Percentiles rank a stretch among this genome's conserved stretches.
phyloP scores from a whole-genome alignment of 2,113 vertebrate species.

The Penelope pileata region DNA sequence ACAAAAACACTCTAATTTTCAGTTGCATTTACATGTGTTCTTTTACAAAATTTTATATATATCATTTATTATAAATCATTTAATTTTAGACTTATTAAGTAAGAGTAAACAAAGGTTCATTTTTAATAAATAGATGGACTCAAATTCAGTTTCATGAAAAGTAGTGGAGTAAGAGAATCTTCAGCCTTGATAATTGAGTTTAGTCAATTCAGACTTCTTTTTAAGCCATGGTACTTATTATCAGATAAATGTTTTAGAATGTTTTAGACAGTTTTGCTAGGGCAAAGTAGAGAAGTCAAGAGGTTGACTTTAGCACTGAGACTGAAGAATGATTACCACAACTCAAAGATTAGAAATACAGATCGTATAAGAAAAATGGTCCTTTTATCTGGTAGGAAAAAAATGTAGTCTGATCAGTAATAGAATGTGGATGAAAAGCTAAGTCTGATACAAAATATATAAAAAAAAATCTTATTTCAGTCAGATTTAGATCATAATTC shows the following conservation, averaged over 20 bases:
- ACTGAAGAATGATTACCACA: slow-evolving; percentile 17
- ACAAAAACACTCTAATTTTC: slow-evolving; percentile 25
- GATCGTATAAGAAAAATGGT: not conserved
- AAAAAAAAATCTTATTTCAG: not conserved
- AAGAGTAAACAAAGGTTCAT: not conserved
- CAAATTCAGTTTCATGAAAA: slow-evolving; percentile 42
- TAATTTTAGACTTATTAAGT: slow-evolving; percentile 54
- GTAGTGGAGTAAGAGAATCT: slow-evolving; percentile 33
- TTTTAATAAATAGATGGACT: slow-evolving; percentile 49
- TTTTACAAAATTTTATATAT: slow-evolving; percentile 36
- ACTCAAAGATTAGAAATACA: slow-evolving; percentile 41
- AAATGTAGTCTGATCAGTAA: not conserved
- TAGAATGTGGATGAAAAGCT: not conserved
- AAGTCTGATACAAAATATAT: accelerated
- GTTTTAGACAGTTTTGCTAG: slow-evolving; percentile 17
- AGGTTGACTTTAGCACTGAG: slow-evolving; percentile 6
- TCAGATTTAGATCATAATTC: not conserved
- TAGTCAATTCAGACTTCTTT: slow-evolving; percentile 58
- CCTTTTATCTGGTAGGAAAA: not conserved
- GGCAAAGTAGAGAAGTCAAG: not conserved
- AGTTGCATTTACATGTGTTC: not conserved
- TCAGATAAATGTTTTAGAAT: slow-evolving; percentile 28
- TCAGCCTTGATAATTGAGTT: slow-evolving; percentile 53
- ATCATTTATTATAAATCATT: too few species aligned
- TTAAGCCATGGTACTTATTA: slow-evolving; percentile 36